Evolutionary conservation across 2,797 vertebrate species (phyloP), one percentile per base, ranked within the genome.

Genomic region (Cichlasoma orientale): DNA sequence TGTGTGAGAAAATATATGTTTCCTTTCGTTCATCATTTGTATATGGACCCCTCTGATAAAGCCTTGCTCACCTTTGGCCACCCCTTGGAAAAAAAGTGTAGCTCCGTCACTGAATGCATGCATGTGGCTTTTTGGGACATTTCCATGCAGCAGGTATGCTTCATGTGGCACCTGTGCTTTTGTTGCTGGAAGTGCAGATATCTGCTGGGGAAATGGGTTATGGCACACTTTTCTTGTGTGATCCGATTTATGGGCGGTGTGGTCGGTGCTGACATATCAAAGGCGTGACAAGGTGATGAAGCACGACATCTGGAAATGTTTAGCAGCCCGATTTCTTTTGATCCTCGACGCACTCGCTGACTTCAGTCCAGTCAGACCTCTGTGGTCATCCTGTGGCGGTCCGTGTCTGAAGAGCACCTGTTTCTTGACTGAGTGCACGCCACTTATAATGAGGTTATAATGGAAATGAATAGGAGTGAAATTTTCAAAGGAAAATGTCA

Each of bases 401-500:
- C 41, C 61, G 0, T 5, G 23, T 29, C 25, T 47, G 16, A 66
- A 6, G 41, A 68, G 16, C 41, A 68, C 63, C 63, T 68, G 41
- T 68, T 68, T 47, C 63, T 68, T 47, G 63, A 68, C 18, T 29
- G 63, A 68, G 63, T 50, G 16, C 63, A 50, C 10, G 0, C 0
- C 23, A 47, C 38, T 66, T 66, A 66, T 66, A 47, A 66, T 66
- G 38, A 66, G 61, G 23, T 66, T 66, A 19, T 50, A 50, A 68
- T 68, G 63, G 41, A 68, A 68, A 68, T 68, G 25, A 68, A 68
- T 29, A 50, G 41, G 41, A 68, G 16, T 50, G 63, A 68, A 44
- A 29, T 29, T 27, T 50, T 29, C 41, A 66, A 66, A 47, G 61
- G 18, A 19, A 5, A 19, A 66, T 19, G 38, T 66, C 41, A 50